Conservation (phyloP, 2,113 vertebrate genomes). For the Dipodomys merriami region DNA sequence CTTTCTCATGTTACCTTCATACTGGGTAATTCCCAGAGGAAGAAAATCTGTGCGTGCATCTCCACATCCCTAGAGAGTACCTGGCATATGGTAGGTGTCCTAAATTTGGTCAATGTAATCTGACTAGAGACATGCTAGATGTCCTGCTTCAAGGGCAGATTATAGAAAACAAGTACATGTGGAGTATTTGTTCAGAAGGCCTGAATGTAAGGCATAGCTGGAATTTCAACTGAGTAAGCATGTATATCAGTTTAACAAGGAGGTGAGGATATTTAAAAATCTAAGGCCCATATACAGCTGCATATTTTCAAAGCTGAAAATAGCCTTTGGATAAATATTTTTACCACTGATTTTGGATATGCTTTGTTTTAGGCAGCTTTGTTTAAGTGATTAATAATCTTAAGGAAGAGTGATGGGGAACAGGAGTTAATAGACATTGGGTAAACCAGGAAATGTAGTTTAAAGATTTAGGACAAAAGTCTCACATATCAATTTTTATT, state of each 20-base stretch:
- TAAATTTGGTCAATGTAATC: neutral
- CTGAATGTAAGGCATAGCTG: neutral
- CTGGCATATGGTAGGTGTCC: neutral
- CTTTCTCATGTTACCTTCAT: neutral
- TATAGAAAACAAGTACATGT: neutral
- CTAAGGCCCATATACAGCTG: neutral
- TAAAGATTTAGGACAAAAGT: constrained; percentile 11
- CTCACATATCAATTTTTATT: neutral
- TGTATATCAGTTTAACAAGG: too few species aligned
- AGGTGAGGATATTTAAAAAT: neutral
- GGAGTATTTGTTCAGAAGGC: neutral
- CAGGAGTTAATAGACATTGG: neutral
- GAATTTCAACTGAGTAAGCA: neutral
- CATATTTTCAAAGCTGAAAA: neutral
- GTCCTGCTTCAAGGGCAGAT: fast-evolving
- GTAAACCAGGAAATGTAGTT: neutral
- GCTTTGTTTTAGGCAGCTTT: neutral
- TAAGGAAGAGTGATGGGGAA: neutral
- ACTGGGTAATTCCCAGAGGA: neutral
- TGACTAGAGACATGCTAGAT: neutral
- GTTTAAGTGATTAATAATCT: neutral
- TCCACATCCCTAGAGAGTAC: neutral
- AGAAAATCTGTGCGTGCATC: neutral
- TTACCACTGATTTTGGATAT: neutral
- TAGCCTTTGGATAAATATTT: neutral